Base-by-base conservation (phyloP, 35 echinoderm and acorn worm genomes). In the Stichopus chloronotus region DNA sequence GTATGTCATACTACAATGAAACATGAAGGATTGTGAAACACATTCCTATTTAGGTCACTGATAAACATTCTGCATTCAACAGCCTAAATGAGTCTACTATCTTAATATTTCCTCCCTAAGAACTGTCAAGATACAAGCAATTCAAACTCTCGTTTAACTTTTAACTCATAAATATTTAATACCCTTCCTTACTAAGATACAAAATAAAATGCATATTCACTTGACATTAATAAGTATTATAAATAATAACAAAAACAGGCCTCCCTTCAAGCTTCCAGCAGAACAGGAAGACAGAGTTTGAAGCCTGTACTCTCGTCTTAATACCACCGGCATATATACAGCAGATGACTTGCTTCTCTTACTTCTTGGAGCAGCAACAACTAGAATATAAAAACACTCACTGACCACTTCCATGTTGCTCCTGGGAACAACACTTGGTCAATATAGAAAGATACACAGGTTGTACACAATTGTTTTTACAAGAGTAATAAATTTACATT, bases 401-500 rank as follows among this genome's bases (percentile, higher is more conserved):
- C 78, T 81, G 78, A 52, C 78, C 23, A 8, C 25, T 23, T 43
- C 57, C 7, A 9, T 58, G 56, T 58, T 58, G 7, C 7, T 85
- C 69, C 17, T 58, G 22, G 56, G 52, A 60, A 56, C 82, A 85
- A 58, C 82, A 58, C 52, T 85, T 53, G 30, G n/a, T 85, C 19
- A 58, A 14, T 23, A 58, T 85, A 57, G 55, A 85, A 58, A 85
- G 82, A 55, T 85, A 85, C 82, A 85, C 82, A 85, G 57, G 82
- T 85, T 85, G 82, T 85, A 85, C 82, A 85, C 30, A 85, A 56
- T 85, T 14, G 58, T 58, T 58, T 85, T 56, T 85, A 85, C 82
- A 85, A 58, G 82, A 58, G 55, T 85, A 74, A 74, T 74, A 85
- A 57, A 85, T 85, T 85, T 85, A 85, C 82, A 85, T 53, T 58